Evolutionary conservation across 2,888 invertebrate species (phyloP).

Genomic region (Eupithecia centaureata): DNA sequence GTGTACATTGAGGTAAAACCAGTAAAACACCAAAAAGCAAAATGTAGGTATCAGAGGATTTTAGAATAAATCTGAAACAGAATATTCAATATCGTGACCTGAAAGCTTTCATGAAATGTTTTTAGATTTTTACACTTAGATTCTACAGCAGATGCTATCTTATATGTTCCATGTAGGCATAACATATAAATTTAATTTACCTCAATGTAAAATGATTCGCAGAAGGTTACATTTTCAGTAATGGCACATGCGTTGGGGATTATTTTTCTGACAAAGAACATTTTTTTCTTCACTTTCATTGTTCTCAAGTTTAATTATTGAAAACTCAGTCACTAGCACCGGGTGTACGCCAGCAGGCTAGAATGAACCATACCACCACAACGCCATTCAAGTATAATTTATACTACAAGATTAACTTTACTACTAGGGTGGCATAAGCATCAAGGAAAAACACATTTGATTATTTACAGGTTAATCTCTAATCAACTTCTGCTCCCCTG

Average conservation of each 20-base stretch:
- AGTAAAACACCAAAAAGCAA: neutral
- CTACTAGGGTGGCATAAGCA: too few species aligned
- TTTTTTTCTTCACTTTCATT: too few species aligned
- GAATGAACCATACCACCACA: too few species aligned
- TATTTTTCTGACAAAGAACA: too few species aligned
- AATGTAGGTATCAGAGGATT: conserved; percentile 2
- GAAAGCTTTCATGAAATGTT: conserved; percentile 12
- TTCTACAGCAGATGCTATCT: neutral
- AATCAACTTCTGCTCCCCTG: too few species aligned
- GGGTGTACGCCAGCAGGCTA: too few species aligned
- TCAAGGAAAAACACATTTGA: too few species aligned
- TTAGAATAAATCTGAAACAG: conserved; percentile 16
- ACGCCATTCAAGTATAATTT: too few species aligned
- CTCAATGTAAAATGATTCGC: neutral
- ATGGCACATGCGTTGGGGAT: neutral
- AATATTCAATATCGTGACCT: conserved; percentile 15
- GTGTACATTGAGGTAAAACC: neutral
- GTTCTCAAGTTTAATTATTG: too few species aligned
- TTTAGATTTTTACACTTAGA: neutral
- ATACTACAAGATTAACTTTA: too few species aligned
- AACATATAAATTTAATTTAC: neutral
- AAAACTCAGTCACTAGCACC: too few species aligned
- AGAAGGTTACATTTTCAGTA: neutral
- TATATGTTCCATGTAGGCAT: neutral
- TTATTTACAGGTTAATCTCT: too few species aligned